Base-by-base conservation (phyloP, 2,113 vertebrate genomes). In the Cynocephalus volans region DNA sequence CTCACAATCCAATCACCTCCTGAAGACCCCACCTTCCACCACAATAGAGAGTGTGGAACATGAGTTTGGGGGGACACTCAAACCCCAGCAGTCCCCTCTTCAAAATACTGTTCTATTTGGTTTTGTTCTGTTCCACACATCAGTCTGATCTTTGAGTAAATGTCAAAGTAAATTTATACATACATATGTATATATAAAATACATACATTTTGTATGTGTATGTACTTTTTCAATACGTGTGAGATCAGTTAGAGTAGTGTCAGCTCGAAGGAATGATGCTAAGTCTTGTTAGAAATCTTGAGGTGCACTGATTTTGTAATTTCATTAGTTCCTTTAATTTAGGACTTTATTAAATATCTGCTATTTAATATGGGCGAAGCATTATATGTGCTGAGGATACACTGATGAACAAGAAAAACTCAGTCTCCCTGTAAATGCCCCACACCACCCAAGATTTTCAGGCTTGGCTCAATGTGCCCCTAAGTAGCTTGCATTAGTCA, bases 351-450 rank as follows among this genome's bases (percentile, higher is more conserved):
- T 56, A 90, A 83, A 54, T 52, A 84, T 36, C 4, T 60, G 6
- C 33, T n/a, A 41, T 41, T 41, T 41, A 41, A 41, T 41, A 6
- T 58, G 54, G 33, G 15, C 23, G 60, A 81, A 21, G 26, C 52
- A 8, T 69, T 64, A 23, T 54, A 31, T 33, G 14, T 31, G 21
- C 50, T 76, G 48, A 90, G n/a, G 15, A 65, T 28, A 65, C 3
- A 41, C 58, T 65, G 8, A 41, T 48, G 12, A 58, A n/a, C 2
- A 36, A n/a, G 50, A 56, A 70, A 15, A 75, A 73, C 11, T 48
- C 23, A 17, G 3, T 33, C 45, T 76, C 14, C 17, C 23, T 2
- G 0, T 76, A 48, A 56, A 6, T 3, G 1, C 4, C n/a, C 24
- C 0, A 2, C 9, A 13, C 18, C 9, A 28, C 45, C 11, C 28